A percentile compares a stretch with the other conserved stretches of the same genome.
Evolutionary conservation across 2,888 invertebrate species (phyloP).

Genomic region (Lithophane socia): DNA sequence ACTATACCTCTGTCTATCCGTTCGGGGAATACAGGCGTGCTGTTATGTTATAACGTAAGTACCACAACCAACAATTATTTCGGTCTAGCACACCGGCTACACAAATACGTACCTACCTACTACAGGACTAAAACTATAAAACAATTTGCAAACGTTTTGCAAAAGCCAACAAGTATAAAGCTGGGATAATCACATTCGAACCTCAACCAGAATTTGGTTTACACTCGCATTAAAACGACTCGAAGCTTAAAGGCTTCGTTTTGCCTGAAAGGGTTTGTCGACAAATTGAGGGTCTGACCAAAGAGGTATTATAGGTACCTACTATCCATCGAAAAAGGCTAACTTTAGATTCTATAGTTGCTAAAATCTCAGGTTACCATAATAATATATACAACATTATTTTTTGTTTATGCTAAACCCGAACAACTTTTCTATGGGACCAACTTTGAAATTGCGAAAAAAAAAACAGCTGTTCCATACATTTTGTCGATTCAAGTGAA

Average conservation of each 20-base stretch:
- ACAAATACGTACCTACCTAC: conserved; percentile 10
- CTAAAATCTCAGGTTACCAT: not conserved
- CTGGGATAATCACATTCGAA: conserved; percentile 43
- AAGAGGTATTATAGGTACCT: conserved; percentile 49
- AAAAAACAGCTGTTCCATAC: no score
- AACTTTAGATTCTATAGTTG: not conserved
- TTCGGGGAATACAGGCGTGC: no score
- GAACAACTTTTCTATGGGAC: no score
- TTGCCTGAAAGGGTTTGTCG: conserved; percentile 49
- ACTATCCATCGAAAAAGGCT: conserved; percentile 6
- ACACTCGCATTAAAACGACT: conserved; percentile 46
- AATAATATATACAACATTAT: no score
- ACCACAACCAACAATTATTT: not conserved
- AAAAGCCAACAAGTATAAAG: conserved; percentile 38
- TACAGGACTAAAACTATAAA: conserved; percentile 10
- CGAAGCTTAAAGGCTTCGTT: conserved; percentile 47
- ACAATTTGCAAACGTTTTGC: conserved; percentile 23
- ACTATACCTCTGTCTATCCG: no score
- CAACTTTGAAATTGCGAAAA: no score
- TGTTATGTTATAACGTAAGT: no score
- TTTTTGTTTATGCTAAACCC: no score
- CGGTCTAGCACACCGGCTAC: not conserved
- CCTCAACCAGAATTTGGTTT: conserved; percentile 44
- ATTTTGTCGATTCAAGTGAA: no score
- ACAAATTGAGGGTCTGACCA: conserved; percentile 57